phyloP scores from a whole-genome alignment of 2,797 vertebrate species.

The Nasua narica region DNA sequence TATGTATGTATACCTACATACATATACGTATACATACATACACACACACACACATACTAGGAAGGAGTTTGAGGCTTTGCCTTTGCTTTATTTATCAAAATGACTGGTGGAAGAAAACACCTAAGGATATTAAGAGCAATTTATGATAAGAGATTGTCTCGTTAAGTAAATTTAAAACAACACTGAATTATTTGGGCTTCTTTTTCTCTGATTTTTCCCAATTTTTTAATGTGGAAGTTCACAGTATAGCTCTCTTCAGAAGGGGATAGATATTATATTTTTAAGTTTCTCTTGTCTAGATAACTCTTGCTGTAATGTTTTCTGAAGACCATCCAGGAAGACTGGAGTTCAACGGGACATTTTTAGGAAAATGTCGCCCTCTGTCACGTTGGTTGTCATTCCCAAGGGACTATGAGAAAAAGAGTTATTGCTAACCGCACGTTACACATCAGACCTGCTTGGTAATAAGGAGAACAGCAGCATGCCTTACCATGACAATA shows the following conservation, averaged over 20 bases:
- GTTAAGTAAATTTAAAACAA: background rate
- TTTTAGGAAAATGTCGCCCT: background rate
- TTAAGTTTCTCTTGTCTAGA: background rate
- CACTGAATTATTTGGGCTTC: background rate
- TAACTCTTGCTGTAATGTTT: background rate
- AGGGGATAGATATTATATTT: background rate
- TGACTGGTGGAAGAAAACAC: background rate
- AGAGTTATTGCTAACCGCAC: background rate
- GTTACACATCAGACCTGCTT: background rate
- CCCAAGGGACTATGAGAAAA: background rate
- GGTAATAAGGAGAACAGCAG: background rate
- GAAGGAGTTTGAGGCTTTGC: background rate
- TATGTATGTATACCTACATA: background rate
- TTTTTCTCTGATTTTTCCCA: background rate
- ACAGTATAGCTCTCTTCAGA: background rate
- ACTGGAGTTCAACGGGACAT: background rate
- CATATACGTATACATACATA: background rate
- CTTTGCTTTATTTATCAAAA: slow-evolving; percentile 14
- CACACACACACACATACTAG: background rate
- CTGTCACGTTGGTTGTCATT: background rate
- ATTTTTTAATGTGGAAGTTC: background rate
- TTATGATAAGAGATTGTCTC: background rate
- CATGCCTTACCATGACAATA: background rate
- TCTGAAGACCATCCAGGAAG: background rate
- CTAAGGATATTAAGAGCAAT: background rate